These are phyloP conservation scores for Lamellibrachia satsuma DNA, from an alignment of 2,888 invertebrate species.

Conservation along the genomic window DNA sequence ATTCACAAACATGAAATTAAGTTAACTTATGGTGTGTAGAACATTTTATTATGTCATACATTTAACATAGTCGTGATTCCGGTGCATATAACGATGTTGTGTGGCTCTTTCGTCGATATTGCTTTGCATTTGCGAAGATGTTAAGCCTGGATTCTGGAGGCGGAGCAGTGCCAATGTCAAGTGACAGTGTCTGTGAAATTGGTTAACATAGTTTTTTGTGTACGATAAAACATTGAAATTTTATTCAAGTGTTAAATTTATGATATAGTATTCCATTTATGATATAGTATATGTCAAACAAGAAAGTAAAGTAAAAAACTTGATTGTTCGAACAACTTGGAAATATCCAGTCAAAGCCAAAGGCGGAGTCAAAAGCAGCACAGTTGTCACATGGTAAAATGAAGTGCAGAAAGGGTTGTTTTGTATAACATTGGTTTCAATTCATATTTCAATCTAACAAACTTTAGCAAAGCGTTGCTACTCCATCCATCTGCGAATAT, in stretches of 20 bases:
- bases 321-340: too few species aligned
- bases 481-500: too few species aligned
- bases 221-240: background rate
- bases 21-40: background rate
- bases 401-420: too few species aligned
- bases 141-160: background rate
- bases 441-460: too few species aligned
- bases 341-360: too few species aligned
- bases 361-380: too few species aligned
- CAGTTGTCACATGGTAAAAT: too few species aligned
- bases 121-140: background rate
- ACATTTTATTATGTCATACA: background rate
- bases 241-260: background rate
- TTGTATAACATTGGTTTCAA: too few species aligned
- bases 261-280: too few species aligned
- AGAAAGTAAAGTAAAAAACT: too few species aligned
- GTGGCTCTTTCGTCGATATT: background rate
- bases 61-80: background rate
- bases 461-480: too few species aligned
- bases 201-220: background rate
- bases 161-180: background rate
- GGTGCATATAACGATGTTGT: background rate
- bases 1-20: background rate
- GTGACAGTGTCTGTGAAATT: background rate
- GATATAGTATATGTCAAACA: too few species aligned